Percentiles rank a stretch among this genome's conserved stretches.
Conservation (phyloP, 2,888 invertebrate genomes). For the Agrotis exclamationis region DNA sequence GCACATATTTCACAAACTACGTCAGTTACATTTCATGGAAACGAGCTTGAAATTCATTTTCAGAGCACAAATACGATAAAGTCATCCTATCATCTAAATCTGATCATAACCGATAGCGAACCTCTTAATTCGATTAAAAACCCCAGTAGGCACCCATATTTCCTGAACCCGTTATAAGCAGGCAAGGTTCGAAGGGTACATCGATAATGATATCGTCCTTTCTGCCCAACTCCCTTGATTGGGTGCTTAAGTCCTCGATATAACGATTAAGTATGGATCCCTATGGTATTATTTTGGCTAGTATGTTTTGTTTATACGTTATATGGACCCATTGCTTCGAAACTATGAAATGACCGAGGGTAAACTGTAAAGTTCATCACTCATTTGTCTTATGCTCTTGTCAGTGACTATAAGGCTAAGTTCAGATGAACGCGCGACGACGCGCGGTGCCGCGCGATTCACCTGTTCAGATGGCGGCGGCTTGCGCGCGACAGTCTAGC, state of each 20-base stretch:
- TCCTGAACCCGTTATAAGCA: slow-evolving; percentile 12
- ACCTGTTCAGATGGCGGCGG: too few relatives aligned
- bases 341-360: not conserved
- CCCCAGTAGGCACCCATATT: slow-evolving; percentile 1
- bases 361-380: not conserved
- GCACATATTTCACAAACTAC: too few relatives aligned
- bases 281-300: slow-evolving; percentile 34
- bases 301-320: slow-evolving; percentile 31
- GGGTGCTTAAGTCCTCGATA: slow-evolving; percentile 67
- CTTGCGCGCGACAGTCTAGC: too few relatives aligned
- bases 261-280: slow-evolving; percentile 61
- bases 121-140: slow-evolving; percentile 19
- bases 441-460: too few relatives aligned
- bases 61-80: not conserved
- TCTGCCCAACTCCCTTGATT: slow-evolving; percentile 62
- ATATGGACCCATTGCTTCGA: slow-evolving; percentile 5
- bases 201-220: slow-evolving; percentile 63
- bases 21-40: too few relatives aligned
- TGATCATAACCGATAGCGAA: not conserved
- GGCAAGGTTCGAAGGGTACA: slow-evolving; percentile 11
- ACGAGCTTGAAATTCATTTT: not conserved
- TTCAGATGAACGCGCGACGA: too few relatives aligned
- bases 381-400: not conserved
- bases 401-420: not conserved
- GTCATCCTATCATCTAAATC: not conserved